A percentile compares a stretch with the other conserved stretches of the same genome.
Conservation (phyloP, 2,888 invertebrate genomes). For the Galerucella calmariensis region DNA sequence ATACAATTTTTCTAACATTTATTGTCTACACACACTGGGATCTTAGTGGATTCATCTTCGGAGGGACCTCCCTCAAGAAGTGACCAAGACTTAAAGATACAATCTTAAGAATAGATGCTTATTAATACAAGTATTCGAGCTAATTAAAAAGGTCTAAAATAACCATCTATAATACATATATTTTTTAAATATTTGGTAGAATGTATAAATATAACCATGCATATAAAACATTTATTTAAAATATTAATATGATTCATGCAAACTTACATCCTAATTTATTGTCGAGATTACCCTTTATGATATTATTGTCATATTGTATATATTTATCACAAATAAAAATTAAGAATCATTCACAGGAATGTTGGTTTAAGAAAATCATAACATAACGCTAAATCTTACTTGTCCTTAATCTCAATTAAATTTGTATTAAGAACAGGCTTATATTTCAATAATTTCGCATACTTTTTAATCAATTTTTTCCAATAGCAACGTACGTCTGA, state of each 20-base stretch:
- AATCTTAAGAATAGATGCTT: too few species aligned
- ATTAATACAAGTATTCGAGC: too few species aligned
- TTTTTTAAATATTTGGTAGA: neutral
- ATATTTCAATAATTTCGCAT: slow-evolving; percentile 79
- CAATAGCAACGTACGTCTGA: slow-evolving; percentile 90
- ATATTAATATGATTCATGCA: neutral
- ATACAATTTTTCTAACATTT: too few species aligned
- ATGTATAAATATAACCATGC: neutral
- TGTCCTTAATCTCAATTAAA: slow-evolving; percentile 67
- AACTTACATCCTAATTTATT: slow-evolving; percentile 11
- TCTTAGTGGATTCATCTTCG: too few species aligned
- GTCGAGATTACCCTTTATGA: slow-evolving; percentile 11
- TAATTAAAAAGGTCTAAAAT: too few species aligned
- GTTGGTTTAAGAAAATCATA: neutral
- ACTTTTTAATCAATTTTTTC: slow-evolving; percentile 79
- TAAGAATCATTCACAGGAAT: neutral
- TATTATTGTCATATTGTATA: slow-evolving; percentile 11
- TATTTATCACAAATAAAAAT: neutral
- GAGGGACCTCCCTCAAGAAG: too few species aligned
- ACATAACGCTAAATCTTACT: slow-evolving; percentile 16
- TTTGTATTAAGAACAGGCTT: slow-evolving; percentile 70
- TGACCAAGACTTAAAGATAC: too few species aligned
- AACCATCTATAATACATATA: neutral
- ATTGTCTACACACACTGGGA: too few species aligned
- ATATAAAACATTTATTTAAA: neutral